These are phyloP conservation scores for Venturia canescens DNA, from an alignment of 1,140 invertebrate genomes.

Conservation along the genomic window DNA sequence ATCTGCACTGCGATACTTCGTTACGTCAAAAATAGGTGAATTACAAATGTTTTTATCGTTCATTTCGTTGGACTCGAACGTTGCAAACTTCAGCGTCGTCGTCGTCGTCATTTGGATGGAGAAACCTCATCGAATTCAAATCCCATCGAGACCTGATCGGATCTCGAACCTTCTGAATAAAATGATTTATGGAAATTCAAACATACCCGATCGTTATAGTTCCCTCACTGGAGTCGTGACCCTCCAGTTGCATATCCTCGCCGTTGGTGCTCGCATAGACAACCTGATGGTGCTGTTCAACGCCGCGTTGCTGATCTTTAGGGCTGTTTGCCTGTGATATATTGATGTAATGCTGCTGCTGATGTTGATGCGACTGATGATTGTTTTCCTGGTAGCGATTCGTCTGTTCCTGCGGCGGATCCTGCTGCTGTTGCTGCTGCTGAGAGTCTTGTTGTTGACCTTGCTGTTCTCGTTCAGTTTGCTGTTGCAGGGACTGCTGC, in stretches of 20 bases:
- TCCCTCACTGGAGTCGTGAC: constrained; percentile 54
- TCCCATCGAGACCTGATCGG: not conserved
- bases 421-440: constrained; percentile 42
- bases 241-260: constrained; percentile 64
- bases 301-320: constrained; percentile 60
- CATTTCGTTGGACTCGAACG: too few species aligned
- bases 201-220: constrained; percentile 65
- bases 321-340: constrained; percentile 63
- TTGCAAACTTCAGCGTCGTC: too few species aligned
- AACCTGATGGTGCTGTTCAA: constrained; percentile 65
- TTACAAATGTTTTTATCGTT: too few species aligned
- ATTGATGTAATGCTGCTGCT: constrained; percentile 64
- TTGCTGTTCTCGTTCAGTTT: constrained; percentile 54
- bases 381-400: constrained; percentile 41
- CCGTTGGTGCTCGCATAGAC: constrained; percentile 66
- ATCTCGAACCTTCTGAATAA: not conserved
- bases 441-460: constrained; percentile 40
- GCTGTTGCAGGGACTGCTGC: constrained; percentile 50
- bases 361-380: constrained; percentile 32
- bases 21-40: too few species aligned
- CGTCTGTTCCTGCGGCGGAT: constrained; percentile 22
- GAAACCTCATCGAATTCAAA: not conserved
- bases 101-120: too few species aligned
- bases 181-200: not conserved
- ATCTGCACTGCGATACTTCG: too few species aligned